Percentiles rank a stretch among this genome's conserved stretches.
These are phyloP conservation scores for Drosophila murphyi DNA, from an alignment of 1,140 invertebrate genomes.

Conservation along the genomic window DNA sequence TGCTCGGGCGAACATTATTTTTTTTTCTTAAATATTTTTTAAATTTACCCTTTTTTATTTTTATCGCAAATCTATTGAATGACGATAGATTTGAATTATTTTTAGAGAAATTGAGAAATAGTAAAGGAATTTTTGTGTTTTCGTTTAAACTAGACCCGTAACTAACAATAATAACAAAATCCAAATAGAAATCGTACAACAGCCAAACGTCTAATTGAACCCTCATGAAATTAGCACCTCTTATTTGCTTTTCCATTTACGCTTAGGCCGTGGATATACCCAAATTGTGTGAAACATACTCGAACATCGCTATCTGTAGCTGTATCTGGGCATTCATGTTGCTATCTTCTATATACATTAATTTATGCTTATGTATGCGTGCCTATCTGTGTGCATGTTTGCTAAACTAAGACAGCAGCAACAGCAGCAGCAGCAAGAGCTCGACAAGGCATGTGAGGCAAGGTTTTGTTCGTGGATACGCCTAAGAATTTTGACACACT, in stretches of 20 bases:
- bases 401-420: constrained; percentile 8
- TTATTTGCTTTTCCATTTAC: constrained; percentile 79
- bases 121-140: constrained; percentile 5
- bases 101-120: not conserved
- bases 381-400: constrained; percentile 39
- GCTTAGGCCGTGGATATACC: constrained; percentile 61
- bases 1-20: constrained; percentile 87
- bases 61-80: too few species aligned
- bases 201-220: constrained; percentile 76
- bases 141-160: constrained; percentile 18
- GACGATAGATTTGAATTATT: not conserved
- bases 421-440: constrained; percentile 20
- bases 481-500: constrained; percentile 77
- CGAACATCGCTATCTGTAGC: constrained; percentile 27
- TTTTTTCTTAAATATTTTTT: not conserved
- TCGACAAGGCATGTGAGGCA: constrained; percentile 28
- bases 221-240: constrained; percentile 84
- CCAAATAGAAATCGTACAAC: constrained; percentile 64
- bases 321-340: constrained; percentile 21
- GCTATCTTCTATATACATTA: constrained; percentile 16
- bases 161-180: constrained; percentile 13
- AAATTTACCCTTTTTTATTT: not conserved
- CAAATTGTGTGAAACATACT: constrained; percentile 60
- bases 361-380: not conserved
- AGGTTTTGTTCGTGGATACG: constrained; percentile 62